A percentile compares a stretch with the other conserved stretches of the same genome.
These are phyloP conservation scores for Dynastes tityus DNA, from an alignment of 2,888 invertebrate species.

Conservation along the genomic window DNA sequence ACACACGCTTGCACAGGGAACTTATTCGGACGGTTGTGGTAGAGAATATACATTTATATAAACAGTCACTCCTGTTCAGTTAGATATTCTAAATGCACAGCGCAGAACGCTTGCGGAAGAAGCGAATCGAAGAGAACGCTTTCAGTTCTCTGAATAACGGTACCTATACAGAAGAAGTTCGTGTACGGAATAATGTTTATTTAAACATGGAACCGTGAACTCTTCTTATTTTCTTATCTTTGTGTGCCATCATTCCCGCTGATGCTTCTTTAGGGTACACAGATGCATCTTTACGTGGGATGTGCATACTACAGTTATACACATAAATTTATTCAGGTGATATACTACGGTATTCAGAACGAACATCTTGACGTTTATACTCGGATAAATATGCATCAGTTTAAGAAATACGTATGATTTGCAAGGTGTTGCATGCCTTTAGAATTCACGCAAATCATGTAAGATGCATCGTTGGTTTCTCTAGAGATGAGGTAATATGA, in stretches of 20 bases:
- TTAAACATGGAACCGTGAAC: constrained; percentile 18
- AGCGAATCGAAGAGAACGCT: constrained; percentile 1
- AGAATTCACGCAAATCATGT: background rate
- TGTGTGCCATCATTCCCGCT: constrained; percentile 23
- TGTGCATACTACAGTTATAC: background rate
- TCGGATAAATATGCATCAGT: background rate
- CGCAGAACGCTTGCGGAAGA: constrained; percentile 36
- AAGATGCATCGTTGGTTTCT: background rate
- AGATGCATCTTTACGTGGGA: constrained; percentile 8
- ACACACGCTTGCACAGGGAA: background rate
- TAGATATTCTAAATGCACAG: constrained; percentile 28
- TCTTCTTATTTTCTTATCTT: constrained; percentile 37
- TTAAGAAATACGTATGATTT: background rate
- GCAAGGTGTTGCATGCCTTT: background rate
- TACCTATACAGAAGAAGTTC: constrained; percentile 13
- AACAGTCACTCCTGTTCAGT: no score
- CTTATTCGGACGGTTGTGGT: background rate
- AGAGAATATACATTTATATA: constrained; percentile 13
- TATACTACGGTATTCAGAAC: background rate
- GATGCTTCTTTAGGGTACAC: constrained; percentile 2
- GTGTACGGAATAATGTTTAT: constrained; percentile 43
- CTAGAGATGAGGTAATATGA: background rate
- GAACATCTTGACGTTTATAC: background rate
- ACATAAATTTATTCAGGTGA: constrained; percentile 27
- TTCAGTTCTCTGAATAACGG: constrained; percentile 38